Evolutionary conservation across 2,797 vertebrate genomes (phyloP), one percentile per base, ranked within the genome.

Genomic region (Diceros bicornis): DNA sequence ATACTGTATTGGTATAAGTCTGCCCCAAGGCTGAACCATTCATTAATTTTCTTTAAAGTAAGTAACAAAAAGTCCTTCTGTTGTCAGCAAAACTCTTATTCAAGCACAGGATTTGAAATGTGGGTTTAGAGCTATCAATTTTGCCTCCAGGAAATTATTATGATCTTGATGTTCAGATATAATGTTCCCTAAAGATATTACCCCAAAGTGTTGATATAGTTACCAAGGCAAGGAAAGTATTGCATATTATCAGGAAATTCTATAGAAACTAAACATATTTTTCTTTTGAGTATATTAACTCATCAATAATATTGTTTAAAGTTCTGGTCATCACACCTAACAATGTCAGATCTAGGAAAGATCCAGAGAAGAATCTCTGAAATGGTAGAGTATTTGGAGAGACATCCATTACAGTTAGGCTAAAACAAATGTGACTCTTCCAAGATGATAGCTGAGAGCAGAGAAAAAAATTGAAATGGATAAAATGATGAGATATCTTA

Each of bases 41-140:
- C 92, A 47, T 93, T 96, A 86, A 77, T 72, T 86, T 92, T 89
- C 52, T 75, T 92, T 71, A 72, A n/a, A 89, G 72, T 47, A 84
- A 88, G 50, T 71, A 71, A 72, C 68, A 89, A 78, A 92, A 92
- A 64, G 16, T 75, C 9, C 16, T 83, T 92, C 32, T 79, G n/a
- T 92, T 96, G 55, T 50, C 64, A 44, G 9, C 44, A 84, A 89
- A 94, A 82, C 17, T 18, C 7, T 57, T 94, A 90, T 32, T 74
- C 16, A 88, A 93, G 61, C 64, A 94, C 25, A 59, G 20, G 27
- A 69, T 44, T 85, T 89, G 61, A 78, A 69, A 86, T 82, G 18
- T 84, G n/a, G 12, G 6, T 52, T 79, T 95, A 34, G 68, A 96
- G 7, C 12, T 94, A 88, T 83, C 87, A 89, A 88, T 84, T 87